Conservation (phyloP, 2,888 invertebrate species). For the Deladenus siricidicola region DNA sequence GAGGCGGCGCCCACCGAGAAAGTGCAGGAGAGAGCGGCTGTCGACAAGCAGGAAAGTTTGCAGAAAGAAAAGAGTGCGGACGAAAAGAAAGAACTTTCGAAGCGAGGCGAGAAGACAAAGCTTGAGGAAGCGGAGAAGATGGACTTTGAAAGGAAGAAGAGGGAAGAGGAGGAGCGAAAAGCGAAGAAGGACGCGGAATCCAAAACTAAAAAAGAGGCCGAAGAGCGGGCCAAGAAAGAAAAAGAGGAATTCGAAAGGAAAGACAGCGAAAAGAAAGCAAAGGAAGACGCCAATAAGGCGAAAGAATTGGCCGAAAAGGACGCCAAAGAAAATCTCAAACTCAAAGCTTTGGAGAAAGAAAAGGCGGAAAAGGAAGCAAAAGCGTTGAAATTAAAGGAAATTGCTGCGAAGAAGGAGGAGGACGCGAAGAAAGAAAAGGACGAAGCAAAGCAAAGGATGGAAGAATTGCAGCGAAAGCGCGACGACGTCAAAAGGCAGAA, state of each 20-base stretch:
- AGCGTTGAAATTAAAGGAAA: neutral
- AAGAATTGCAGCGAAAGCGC: neutral
- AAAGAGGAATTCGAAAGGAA: constrained; percentile 5
- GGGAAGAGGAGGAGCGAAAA: constrained; percentile 19
- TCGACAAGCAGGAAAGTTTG: too few species aligned
- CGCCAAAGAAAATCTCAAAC: constrained; percentile 15
- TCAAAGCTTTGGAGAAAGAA: constrained; percentile 6
- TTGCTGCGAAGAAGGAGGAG: neutral
- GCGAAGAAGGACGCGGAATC: constrained; percentile 10
- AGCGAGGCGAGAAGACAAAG: constrained; percentile 14
- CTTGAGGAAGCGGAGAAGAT: constrained; percentile 20
- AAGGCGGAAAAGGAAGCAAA: constrained; percentile 10
- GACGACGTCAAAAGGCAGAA: constrained; percentile 7
- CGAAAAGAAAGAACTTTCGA: too few species aligned
- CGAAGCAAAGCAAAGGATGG: neutral
- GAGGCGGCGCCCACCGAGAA: too few species aligned
- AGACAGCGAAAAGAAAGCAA: constrained; percentile 2
- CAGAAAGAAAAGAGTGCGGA: too few species aligned
- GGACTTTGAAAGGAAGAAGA: constrained; percentile 21
- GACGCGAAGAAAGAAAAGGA: neutral
- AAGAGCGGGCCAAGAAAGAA: constrained; percentile 18
- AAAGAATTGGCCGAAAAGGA: constrained; percentile 18
- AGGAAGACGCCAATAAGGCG: constrained; percentile 17
- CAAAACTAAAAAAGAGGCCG: constrained; percentile 14
- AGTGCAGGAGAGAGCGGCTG: too few species aligned